These are phyloP conservation scores for Drosophila asahinai DNA, from an alignment of 1,140 invertebrate species.

Conservation along the genomic window DNA sequence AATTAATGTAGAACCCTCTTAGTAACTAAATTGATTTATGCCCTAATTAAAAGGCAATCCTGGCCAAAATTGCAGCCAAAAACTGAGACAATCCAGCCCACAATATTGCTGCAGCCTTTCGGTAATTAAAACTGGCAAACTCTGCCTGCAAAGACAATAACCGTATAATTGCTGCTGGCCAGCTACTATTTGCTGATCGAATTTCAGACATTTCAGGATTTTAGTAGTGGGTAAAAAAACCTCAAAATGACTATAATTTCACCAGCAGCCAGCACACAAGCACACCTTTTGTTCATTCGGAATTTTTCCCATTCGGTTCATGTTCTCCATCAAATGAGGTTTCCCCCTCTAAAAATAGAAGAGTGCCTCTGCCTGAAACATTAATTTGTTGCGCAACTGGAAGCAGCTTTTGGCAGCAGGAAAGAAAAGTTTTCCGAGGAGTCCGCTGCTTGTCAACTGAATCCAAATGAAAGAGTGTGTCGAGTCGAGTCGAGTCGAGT, in stretches of 20 bases:
- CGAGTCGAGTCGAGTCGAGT: slow-evolving; percentile 6
- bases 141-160: slow-evolving; percentile 40
- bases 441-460: slow-evolving; percentile 38
- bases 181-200: slow-evolving; percentile 28
- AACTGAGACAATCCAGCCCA: background rate
- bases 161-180: slow-evolving; percentile 34
- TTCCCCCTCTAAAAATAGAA: background rate
- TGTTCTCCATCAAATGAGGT: slow-evolving; percentile 26
- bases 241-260: slow-evolving; percentile 2
- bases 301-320: slow-evolving; percentile 20
- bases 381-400: slow-evolving; percentile 65
- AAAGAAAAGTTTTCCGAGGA: slow-evolving; percentile 17
- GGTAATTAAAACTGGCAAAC: slow-evolving; percentile 55
- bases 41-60: background rate
- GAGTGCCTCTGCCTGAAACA: slow-evolving; percentile 58
- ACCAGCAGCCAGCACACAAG: background rate
- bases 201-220: slow-evolving; percentile 10
- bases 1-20: background rate
- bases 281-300: slow-evolving; percentile 5
- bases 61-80: background rate
- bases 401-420: background rate
- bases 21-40: background rate
- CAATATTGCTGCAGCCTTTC: slow-evolving; percentile 9
- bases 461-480: slow-evolving; percentile 40
- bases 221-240: slow-evolving; percentile 11